These are phyloP conservation scores for Geotrypetes seraphini DNA, from an alignment of 2,797 vertebrate species.

Conservation along the genomic window DNA sequence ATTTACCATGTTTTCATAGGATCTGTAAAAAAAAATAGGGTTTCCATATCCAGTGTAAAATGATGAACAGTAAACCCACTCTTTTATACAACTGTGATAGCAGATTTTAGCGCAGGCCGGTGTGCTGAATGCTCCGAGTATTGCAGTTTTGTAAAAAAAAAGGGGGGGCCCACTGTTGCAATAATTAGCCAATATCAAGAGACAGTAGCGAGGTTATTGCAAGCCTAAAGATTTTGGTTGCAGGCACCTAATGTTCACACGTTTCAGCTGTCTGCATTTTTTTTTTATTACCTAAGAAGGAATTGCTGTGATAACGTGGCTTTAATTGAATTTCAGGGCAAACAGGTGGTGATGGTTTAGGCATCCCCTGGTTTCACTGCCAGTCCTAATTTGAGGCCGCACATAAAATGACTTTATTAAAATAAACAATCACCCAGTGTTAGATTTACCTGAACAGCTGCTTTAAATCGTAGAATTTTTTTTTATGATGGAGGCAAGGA, in stretches of 20 bases:
- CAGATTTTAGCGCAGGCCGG: too few species aligned
- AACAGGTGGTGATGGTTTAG: slow-evolving; percentile 48
- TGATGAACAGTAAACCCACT: too few species aligned
- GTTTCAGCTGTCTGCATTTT: slow-evolving; percentile 32
- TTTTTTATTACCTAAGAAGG: slow-evolving; percentile 42
- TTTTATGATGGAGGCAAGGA: too few species aligned
- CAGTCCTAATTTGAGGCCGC: slow-evolving; percentile 38
- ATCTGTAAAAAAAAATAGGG: too few species aligned
- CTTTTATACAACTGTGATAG: too few species aligned
- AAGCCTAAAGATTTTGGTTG: slow-evolving; percentile 31
- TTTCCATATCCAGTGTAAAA: too few species aligned
- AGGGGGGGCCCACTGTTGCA: slow-evolving; percentile 13
- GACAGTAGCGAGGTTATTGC: slow-evolving; percentile 7
- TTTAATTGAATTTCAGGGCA: slow-evolving; percentile 54
- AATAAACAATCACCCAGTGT: slow-evolving; percentile 42
- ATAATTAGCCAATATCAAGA: slow-evolving; percentile 11
- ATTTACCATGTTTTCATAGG: too few species aligned
- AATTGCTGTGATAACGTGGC: slow-evolving; percentile 35
- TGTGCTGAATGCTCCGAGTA: too few species aligned
- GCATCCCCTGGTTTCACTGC: slow-evolving; percentile 28
- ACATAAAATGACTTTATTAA: slow-evolving; percentile 46
- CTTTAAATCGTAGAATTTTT: slow-evolving; percentile 16
- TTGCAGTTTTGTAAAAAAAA: too few species aligned
- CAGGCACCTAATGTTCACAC: slow-evolving; percentile 19
- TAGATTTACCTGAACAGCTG: slow-evolving; percentile 43